These are phyloP conservation scores for Phyllotis vaccarum DNA, from an alignment of 2,797 vertebrate species.

Conservation along the genomic window DNA sequence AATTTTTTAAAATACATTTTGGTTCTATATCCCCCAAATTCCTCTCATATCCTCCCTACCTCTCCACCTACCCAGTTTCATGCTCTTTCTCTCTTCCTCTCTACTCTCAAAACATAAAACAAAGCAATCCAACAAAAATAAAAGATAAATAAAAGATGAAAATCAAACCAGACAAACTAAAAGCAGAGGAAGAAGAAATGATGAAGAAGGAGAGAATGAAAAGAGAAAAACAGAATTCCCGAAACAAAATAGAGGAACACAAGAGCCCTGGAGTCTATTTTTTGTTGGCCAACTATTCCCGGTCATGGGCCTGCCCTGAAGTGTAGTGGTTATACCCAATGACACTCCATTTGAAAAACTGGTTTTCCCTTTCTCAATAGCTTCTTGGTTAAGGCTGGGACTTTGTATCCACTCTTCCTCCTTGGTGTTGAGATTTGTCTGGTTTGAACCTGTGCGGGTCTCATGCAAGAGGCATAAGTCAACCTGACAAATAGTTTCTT, in stretches of 20 bases:
- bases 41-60: not conserved
- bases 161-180: not conserved
- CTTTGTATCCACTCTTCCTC: too few species aligned
- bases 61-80: not conserved
- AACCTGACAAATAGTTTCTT: conserved; percentile 19
- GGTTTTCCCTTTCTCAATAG: not conserved
- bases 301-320: not conserved
- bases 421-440: not conserved
- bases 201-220: not conserved
- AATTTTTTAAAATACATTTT: not conserved
- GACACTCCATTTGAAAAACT: not conserved
- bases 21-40: not conserved
- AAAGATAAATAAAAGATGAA: not conserved
- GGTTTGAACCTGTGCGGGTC: not conserved
- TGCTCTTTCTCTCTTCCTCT: not conserved
- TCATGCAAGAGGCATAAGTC: not conserved
- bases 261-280: not conserved
- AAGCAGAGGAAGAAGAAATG: not conserved
- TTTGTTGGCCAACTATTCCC: not conserved
- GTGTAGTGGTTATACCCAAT: too few species aligned
- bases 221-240: not conserved
- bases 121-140: not conserved
- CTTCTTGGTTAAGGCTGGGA: not conserved
- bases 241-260: not conserved
- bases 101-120: not conserved